Evolutionary conservation across 2,888 invertebrate species (phyloP).

Genomic region (Scotopteryx bipunctaria): DNA sequence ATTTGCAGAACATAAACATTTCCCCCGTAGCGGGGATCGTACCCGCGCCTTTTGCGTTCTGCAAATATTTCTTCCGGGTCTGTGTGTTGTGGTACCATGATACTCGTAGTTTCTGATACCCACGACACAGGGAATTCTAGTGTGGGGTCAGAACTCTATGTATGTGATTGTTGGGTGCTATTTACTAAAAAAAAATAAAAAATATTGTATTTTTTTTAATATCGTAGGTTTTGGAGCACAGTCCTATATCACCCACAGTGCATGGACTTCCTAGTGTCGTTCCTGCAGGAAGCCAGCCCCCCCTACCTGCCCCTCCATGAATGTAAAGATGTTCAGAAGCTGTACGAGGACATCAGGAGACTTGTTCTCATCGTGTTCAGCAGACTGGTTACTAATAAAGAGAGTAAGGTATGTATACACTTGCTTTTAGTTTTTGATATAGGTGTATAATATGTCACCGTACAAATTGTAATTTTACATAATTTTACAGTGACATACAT

Average conservation of each 20-base stretch:
- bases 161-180: too few species aligned
- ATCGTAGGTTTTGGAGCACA: conserved; percentile 87
- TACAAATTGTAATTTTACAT: too few species aligned
- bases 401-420: conserved; percentile 85
- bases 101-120: too few species aligned
- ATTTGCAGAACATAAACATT: too few species aligned
- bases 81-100: too few species aligned
- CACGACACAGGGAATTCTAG: too few species aligned
- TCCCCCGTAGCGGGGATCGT: too few species aligned
- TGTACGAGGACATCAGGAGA: conserved; percentile 85
- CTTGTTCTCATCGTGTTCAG: conserved; percentile 88
- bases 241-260: conserved; percentile 86
- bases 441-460: too few species aligned
- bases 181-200: not conserved
- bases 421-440: not conserved
- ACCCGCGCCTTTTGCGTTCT: too few species aligned
- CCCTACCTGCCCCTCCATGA: conserved; percentile 84
- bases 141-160: too few species aligned
- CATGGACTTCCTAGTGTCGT: conserved; percentile 86
- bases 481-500: too few species aligned
- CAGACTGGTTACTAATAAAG: conserved; percentile 90
- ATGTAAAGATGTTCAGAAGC: conserved; percentile 60
- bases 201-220: not conserved
- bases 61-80: too few species aligned
- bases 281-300: conserved; percentile 89